Evolutionary conservation across 1,140 invertebrate genomes (phyloP), one percentile per base, ranked within the genome.

Genomic region (Drosophila tropicalis): DNA sequence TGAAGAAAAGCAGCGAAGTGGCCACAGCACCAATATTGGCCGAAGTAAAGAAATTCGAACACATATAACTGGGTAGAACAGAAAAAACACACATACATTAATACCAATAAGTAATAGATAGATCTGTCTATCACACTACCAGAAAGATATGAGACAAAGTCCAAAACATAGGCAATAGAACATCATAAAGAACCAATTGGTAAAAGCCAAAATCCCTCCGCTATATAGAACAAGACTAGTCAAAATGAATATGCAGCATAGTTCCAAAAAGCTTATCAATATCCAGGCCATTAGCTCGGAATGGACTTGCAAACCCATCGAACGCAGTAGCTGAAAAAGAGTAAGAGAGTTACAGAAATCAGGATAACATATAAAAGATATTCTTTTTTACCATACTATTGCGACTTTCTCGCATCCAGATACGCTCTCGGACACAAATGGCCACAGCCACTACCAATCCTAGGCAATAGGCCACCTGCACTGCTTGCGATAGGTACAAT

Each of bases 371-470:
- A 5, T 6, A 29, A 29, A 29, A 29, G 29, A 29, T 29, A 7
- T 19, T 29, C 34, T 0, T 3, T 61, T 74, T 67, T 71, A 95
- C 95, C 94, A 94, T 94, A 1, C 94, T 93, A 71, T 95, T 95
- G 2, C 94, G 94, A 44, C 94, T 94, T 74, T 95, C 95, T 51
- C 94, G 93, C 79, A 95, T 95, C 91, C 94, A 93, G 13, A 95
- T 94, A 2, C 95, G 93, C 75, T 95, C 93, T 10, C 95, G 84
- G 0, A 95, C 94, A 4, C 93, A 93, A 0, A 94, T 93, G 0
- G 94, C 93, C 15, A 95, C 94, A 22, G 93, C 94, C 67, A 95
- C 93, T 73, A 95, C 94, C 19, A 95, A 78, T 0, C 94, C 94
- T 79, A 95, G 94, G 80, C 94, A 95, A 78, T 95, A 95, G 22